These are phyloP conservation scores for Chaetorhynchus papuensis DNA, from an alignment of 2,113 vertebrate genomes.

Conservation along the genomic window DNA sequence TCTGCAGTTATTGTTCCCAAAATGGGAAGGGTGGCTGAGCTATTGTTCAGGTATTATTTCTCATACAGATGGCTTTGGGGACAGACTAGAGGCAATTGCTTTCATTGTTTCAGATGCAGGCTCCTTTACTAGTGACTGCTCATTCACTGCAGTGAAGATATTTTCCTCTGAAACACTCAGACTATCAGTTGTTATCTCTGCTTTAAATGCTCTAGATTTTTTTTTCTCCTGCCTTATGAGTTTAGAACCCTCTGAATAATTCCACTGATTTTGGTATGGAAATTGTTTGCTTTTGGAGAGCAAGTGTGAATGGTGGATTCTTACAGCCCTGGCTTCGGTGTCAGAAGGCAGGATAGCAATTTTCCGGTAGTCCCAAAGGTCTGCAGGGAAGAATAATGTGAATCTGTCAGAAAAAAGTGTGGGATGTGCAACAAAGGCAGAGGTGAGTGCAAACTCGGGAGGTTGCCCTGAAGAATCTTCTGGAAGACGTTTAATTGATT, in stretches of 20 bases:
- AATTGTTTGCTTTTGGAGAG: conserved; percentile 2
- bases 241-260: conserved; percentile 13
- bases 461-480: conserved; percentile 28
- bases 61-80: not conserved
- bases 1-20: not conserved
- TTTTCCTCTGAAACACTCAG: not conserved
- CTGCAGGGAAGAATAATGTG: not conserved
- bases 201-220: not conserved
- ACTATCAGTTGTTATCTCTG: not conserved
- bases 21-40: not conserved
- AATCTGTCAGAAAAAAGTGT: not conserved
- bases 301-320: not conserved
- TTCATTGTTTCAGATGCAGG: not conserved
- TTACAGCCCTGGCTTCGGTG: not conserved
- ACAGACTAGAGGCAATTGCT: not conserved
- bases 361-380: not conserved
- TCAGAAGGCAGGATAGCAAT: conserved; percentile 2
- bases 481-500: conserved; percentile 21
- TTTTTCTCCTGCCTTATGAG: not conserved
- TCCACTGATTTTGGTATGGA: not conserved
- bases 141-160: not conserved
- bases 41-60: not conserved
- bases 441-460: not conserved
- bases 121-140: not conserved
- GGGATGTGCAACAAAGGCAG: not conserved